Base-by-base conservation (phyloP, 2,113 vertebrate species). In the Mus spicilegus region DNA sequence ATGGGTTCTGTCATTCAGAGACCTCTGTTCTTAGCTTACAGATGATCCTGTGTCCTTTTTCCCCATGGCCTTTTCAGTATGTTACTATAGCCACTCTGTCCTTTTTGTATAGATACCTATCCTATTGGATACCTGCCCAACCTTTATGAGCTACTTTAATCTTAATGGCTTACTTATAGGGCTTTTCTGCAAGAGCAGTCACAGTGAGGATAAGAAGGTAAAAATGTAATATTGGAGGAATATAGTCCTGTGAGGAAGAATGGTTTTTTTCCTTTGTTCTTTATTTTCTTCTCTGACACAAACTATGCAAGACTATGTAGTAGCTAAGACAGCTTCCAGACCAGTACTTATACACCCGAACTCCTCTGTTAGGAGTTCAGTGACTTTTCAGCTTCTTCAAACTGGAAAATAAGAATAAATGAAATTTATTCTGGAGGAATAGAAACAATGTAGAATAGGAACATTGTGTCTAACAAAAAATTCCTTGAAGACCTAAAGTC, bases 391-490 rank as follows among this genome's bases (percentile, higher is more conserved):
- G 36, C 75, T 72, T 42, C 33, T 85, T 63, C 17, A 30, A 28
- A 36, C n/a, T 22, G 11, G 14, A 10, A 3, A 2, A 20, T 17
- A 9, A 42, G n/a, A 24, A 26, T 51, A 17, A 75, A 33, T 8
- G 13, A 70, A 87, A 84, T 77, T 94, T 0, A 12, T 69, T 77
- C 67, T 33, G 13, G 14, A 28, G 3, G 19, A 75, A 63, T 28
- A 61, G 75, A 14, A 2, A 11, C 61, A 49, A 33, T 6, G 24
- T 28, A 22, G 19, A 30, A n/a, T 16, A 49, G 11, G 10, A 1
- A 3, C 17, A 0, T 0, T 20, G 36, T 14, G 0, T 0, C 10
- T n/a, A 46, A 54, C 6, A 72, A 22, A 22, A 4, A 8, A 61
- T 77, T 11, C 1, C 0, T 7, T 30, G 8, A 8, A 65, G 22